Evolutionary conservation across 2,113 vertebrate genomes (phyloP).

Genomic region (Gobiocypris rarus): DNA sequence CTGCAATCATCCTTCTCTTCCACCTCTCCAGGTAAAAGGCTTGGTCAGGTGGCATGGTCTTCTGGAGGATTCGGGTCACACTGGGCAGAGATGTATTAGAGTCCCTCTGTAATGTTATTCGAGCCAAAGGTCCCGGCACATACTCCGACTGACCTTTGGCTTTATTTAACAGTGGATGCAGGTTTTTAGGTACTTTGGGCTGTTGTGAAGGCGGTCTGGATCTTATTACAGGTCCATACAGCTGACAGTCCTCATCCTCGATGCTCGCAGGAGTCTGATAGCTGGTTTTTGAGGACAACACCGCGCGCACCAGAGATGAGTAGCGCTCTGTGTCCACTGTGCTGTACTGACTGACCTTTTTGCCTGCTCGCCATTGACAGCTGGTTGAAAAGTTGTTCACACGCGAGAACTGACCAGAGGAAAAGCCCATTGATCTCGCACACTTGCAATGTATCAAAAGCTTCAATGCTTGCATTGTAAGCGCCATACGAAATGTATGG

Average conservation of each 20-base stretch:
- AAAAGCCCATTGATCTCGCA: slow-evolving; percentile 50
- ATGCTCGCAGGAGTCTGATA: slow-evolving; percentile 81
- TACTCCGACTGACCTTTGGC: slow-evolving; percentile 60
- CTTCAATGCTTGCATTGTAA: slow-evolving; percentile 71
- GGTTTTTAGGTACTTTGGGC: slow-evolving; percentile 66
- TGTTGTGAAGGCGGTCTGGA: slow-evolving; percentile 58
- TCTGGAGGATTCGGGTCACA: slow-evolving; percentile 89
- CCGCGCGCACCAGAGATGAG: slow-evolving; percentile 81
- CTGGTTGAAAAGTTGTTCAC: slow-evolving; percentile 71
- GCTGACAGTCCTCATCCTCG: slow-evolving; percentile 77
- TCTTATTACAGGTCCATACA: slow-evolving; percentile 82
- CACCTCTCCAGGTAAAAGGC: slow-evolving; percentile 87
- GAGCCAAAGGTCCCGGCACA: slow-evolving; percentile 66
- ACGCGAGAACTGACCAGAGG: slow-evolving; percentile 50
- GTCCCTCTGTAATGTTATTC: slow-evolving; percentile 71
- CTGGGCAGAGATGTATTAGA: slow-evolving; percentile 72
- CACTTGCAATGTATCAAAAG: slow-evolving; percentile 63
- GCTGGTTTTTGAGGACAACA: slow-evolving; percentile 77
- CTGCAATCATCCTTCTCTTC: slow-evolving; percentile 85
- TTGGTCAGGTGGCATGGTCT: slow-evolving; percentile 86
- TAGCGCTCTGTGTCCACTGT: slow-evolving; percentile 84
- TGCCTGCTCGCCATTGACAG: slow-evolving; percentile 63
- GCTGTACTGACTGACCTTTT: slow-evolving; percentile 82
- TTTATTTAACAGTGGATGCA: slow-evolving; percentile 78
- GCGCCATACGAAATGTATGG: too few species aligned